Evolutionary conservation across 2,113 vertebrate genomes (phyloP).

Genomic region (Phalacrocorax carbo): DNA sequence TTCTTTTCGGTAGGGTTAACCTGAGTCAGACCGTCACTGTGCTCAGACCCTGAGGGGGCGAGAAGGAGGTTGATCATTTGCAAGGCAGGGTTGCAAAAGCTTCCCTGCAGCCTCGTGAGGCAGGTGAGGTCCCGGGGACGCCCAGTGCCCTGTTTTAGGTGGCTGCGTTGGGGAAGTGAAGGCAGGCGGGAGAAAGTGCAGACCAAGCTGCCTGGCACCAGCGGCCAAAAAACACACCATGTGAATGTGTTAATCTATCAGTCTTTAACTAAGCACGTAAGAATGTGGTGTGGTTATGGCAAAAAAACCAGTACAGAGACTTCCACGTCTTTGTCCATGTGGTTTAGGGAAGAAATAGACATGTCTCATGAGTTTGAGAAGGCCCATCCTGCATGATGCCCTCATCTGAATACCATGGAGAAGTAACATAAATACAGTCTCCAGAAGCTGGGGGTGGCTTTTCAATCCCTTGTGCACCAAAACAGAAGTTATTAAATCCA

Average conservation of each 20-base stretch:
- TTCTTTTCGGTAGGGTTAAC: not conserved
- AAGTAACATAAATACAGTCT: not conserved
- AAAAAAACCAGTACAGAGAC: not conserved
- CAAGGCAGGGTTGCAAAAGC: not conserved
- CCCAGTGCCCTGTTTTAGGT: accelerated
- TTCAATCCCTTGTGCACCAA: not conserved
- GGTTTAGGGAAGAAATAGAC: not conserved
- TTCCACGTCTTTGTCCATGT: not conserved
- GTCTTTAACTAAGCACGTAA: not conserved
- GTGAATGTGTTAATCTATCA: not conserved
- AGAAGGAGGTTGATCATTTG: accelerated
- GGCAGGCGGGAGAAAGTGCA: not conserved
- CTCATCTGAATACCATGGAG: not conserved
- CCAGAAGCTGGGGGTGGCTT: not conserved
- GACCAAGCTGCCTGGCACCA: not conserved
- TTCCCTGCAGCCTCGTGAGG: not conserved
- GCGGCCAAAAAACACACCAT: not conserved
- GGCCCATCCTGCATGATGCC: not conserved
- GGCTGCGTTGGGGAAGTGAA: not conserved
- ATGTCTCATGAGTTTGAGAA: not conserved
- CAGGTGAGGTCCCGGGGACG: not conserved
- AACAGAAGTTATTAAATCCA: not conserved
- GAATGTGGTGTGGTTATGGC: not conserved
- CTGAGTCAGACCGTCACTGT: not conserved
- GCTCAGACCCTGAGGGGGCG: not conserved